phyloP scores from a whole-genome alignment of 2,113 vertebrate species.

The Vulpes vulpes region DNA sequence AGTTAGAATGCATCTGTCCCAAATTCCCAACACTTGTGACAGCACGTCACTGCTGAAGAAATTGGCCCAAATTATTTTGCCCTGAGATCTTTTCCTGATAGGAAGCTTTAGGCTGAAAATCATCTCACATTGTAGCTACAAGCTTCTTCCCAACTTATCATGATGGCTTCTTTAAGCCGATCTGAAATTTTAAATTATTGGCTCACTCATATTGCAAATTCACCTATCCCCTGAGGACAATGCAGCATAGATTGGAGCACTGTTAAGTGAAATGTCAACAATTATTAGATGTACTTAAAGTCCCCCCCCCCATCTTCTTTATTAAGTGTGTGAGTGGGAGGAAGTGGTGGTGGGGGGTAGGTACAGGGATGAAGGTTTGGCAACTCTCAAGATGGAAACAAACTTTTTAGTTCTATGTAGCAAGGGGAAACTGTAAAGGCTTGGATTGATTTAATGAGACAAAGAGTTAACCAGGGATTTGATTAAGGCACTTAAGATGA shows the following conservation, averaged over 20 bases:
- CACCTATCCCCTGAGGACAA: background rate
- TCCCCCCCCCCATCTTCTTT: background rate
- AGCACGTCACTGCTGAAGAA: background rate
- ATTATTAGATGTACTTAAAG: slow-evolving; percentile 6
- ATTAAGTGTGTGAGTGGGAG: background rate
- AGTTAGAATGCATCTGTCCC: background rate
- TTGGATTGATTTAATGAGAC: background rate
- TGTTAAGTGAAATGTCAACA: slow-evolving; percentile 19
- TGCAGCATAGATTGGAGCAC: background rate
- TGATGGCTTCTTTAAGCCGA: slow-evolving; percentile 20
- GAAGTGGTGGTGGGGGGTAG: fast-evolving
- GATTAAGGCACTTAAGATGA: slow-evolving; percentile 63
- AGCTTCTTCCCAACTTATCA: slow-evolving; percentile 54
- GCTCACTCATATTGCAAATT: slow-evolving; percentile 34
- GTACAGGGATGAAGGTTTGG: background rate
- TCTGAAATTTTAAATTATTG: slow-evolving; percentile 53
- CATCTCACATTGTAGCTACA: background rate
- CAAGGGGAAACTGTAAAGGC: slow-evolving; percentile 15
- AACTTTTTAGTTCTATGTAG: slow-evolving; percentile 23
- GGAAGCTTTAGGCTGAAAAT: slow-evolving; percentile 50
- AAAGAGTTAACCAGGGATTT: slow-evolving; percentile 57
- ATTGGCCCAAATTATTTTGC: slow-evolving; percentile 38
- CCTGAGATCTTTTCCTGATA: slow-evolving; percentile 29
- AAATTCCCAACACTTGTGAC: background rate
- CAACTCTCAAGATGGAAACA: slow-evolving; percentile 7